A percentile compares a stretch with the other conserved stretches of the same genome.
Conservation (phyloP, 2,113 vertebrate species). For the Riparia riparia region DNA sequence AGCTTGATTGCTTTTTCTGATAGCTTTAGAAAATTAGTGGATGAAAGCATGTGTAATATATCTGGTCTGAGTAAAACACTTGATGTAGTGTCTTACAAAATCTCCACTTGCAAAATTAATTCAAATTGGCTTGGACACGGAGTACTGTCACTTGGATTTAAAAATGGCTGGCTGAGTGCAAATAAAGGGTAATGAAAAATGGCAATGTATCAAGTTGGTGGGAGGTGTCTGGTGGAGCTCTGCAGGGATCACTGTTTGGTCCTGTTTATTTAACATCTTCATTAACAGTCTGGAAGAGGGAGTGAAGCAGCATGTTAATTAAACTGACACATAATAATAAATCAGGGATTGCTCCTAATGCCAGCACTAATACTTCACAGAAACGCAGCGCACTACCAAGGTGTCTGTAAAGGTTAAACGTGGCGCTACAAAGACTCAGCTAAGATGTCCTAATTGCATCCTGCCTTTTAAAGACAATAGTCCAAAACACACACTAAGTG, state of each 20-base stretch:
- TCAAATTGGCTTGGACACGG: slow-evolving; percentile 67
- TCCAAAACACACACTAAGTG: neutral
- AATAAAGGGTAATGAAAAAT: slow-evolving; percentile 59
- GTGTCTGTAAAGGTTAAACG: neutral
- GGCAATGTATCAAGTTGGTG: slow-evolving; percentile 3
- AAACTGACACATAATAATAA: slow-evolving; percentile 69
- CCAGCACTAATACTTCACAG: slow-evolving; percentile 14
- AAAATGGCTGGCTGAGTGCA: slow-evolving; percentile 61
- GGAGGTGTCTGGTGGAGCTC: slow-evolving; percentile 46
- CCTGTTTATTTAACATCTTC: slow-evolving; percentile 75
- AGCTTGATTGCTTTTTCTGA: slow-evolving; percentile 74
- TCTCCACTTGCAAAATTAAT: slow-evolving; percentile 71
- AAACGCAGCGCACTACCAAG: neutral
- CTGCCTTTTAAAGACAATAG: neutral
- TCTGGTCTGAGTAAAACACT: slow-evolving; percentile 66
- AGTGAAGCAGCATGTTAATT: slow-evolving; percentile 74
- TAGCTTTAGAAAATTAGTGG: slow-evolving; percentile 73
- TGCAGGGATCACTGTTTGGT: slow-evolving; percentile 63
- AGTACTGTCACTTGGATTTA: slow-evolving; percentile 60
- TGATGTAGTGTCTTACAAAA: slow-evolving; percentile 57
- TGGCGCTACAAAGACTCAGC: neutral
- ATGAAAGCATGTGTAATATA: slow-evolving; percentile 73
- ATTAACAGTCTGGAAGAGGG: slow-evolving; percentile 73
- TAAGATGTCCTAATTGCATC: neutral
- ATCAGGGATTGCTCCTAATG: slow-evolving; percentile 62